Evolutionary conservation across 2,797 vertebrate genomes (phyloP).

Genomic region (Urosaurus nigricauda): DNA sequence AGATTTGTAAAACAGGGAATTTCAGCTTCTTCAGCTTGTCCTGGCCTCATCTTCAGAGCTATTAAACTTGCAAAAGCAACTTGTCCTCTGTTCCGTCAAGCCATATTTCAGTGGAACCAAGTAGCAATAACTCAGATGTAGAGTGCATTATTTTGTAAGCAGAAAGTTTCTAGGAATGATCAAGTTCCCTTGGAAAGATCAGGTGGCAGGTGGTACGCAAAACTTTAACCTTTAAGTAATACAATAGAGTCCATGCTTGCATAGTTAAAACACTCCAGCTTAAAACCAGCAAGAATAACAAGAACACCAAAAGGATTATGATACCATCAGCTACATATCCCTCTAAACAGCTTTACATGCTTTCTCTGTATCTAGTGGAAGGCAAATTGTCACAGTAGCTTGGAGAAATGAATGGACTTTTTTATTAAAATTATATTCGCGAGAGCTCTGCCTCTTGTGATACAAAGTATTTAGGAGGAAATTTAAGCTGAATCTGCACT

Average conservation of each 20-base stretch:
- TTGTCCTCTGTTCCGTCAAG: neutral
- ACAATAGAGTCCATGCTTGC: neutral
- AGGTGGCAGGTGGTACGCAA: neutral
- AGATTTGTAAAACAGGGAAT: neutral
- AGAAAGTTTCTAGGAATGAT: neutral
- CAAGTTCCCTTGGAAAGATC: neutral
- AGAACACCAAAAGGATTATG: too few species aligned
- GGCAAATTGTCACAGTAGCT: too few species aligned
- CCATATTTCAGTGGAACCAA: neutral
- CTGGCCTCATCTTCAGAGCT: neutral
- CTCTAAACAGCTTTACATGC: too few species aligned
- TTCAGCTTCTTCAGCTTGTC: neutral
- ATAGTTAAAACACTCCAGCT: neutral
- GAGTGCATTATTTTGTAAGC: neutral
- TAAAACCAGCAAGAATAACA: neutral
- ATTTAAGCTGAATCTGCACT: too few species aligned
- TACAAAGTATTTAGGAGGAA: neutral
- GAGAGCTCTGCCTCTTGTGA: neutral
- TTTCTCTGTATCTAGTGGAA: too few species aligned
- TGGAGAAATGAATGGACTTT: too few species aligned
- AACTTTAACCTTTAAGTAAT: neutral
- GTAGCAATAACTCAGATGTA: neutral
- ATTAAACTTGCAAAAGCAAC: neutral
- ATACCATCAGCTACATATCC: too few species aligned
- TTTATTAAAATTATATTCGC: neutral